Evolutionary conservation across 1,140 invertebrate genomes (phyloP), one percentile per base, ranked within the genome.

Genomic region (Drosophila auraria): DNA sequence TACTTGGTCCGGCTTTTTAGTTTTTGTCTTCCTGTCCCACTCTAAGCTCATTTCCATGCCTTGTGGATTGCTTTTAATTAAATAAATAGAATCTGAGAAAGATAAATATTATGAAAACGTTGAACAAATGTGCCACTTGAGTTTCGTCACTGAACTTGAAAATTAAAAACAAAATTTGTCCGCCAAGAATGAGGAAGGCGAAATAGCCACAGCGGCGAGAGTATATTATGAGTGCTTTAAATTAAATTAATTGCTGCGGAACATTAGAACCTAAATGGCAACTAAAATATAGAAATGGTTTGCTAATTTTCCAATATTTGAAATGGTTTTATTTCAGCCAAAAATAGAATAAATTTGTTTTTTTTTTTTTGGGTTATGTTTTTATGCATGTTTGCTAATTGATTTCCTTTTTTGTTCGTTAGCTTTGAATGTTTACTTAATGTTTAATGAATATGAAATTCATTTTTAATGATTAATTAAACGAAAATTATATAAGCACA

Each of bases 101-200:
- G 56, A 49, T 36, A 63, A 73, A 66, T 70, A 47, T 72, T 76
- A 40, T 64, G 33, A 9, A 49, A 47, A 45, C 33, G 14, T 20
- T 40, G 38, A 36, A 53, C 56, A 20, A 68, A 51, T 58, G 49
- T 76, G 56, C 45, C 51, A 27, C 45, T 17, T 49, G 15, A 7
- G 14, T 40, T 54, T 59, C 62, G 83, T 64, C 75, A 90, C 65
- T 89, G 86, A 89, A 89, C 86, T 90, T 89, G 79, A 86, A 90
- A 82, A 89, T 82, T 80, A 56, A 81, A 79, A 89, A 68, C 75
- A 53, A 81, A 82, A 78, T 65, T 40, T 59, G 45, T 50, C 51
- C 58, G 53, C 40, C 65, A 53, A 58, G 44, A 54, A 45, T 33
- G 33, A 47, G 40, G 54, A 56, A 23, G 33, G 33, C 20, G 53